Evolutionary conservation across 2,888 invertebrate genomes (phyloP).

Genomic region (Linnaemya tessellans): DNA sequence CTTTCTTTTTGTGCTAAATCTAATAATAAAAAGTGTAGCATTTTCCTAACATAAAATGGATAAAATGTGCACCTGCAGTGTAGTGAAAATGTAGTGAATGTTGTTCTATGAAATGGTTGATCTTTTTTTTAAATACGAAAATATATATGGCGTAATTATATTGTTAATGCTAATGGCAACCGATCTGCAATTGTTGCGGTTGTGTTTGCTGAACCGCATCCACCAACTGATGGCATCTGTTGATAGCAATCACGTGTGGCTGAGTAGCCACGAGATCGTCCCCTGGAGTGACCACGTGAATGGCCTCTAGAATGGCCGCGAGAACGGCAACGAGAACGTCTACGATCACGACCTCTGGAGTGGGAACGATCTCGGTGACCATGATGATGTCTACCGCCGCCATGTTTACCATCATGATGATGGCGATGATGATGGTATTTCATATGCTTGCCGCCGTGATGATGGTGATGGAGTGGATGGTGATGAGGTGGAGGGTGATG

Average conservation of each 20-base stretch:
- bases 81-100: too few species aligned
- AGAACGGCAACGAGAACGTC: conserved; percentile 57
- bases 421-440: conserved; percentile 27
- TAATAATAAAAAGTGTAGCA: neutral
- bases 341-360: conserved; percentile 71
- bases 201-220: conserved; percentile 4
- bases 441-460: conserved; percentile 40
- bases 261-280: conserved; percentile 57
- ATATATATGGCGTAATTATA: conserved; percentile 18
- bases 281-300: conserved; percentile 58
- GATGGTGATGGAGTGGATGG: conserved; percentile 8
- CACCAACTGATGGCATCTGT: conserved; percentile 20
- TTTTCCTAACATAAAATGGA: too few species aligned
- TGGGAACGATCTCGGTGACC: conserved; percentile 63
- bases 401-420: conserved; percentile 28
- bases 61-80: too few species aligned
- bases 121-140: neutral
- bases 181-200: conserved; percentile 45
- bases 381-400: conserved; percentile 51
- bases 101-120: too few species aligned
- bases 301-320: conserved; percentile 59
- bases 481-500: neutral
- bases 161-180: conserved; percentile 62
- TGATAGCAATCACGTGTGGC: conserved; percentile 57
- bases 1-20: conserved; percentile 2